Base-by-base conservation (phyloP, 92 coral and sea anemone genomes). In the Anthopleura xanthogrammica region DNA sequence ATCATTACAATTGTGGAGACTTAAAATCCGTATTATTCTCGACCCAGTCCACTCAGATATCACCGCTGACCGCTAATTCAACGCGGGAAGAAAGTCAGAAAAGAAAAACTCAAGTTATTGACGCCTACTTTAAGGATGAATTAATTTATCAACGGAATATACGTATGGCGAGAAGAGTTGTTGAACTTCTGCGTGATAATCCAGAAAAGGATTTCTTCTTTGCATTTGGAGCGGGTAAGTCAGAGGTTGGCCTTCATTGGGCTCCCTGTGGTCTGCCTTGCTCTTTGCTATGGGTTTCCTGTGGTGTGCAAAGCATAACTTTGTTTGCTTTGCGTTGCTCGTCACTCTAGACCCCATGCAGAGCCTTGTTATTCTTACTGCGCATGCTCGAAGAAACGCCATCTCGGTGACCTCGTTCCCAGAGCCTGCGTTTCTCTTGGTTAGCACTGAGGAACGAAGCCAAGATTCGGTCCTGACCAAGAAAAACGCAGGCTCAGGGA, bases 141-240 rank as follows among this genome's bases (percentile, higher is more conserved):
- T 80, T 95, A 66, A 94, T 95, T 54, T 92, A 88, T 83, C 91
- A 95, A 72, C 84, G 98, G 56, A 95, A 95, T 79, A 83, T 86
- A 54, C 90, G 93, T 40, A 95, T 95, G 98, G 92, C 98, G 43
- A 86, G 90, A 54, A 91, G 98, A 58, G 96, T 95, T 24, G 89
- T 88, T 52, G 91, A 92, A 75, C 94, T 94, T 19, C 83, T 95
- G 60, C 22, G 84, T 8, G 84, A 89, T 20, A 68, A 92, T 42
- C 98, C 94, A 14, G 92, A 89, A 73, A 90, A 93, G 60, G 86
- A 90, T 71, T 95, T 94, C 90, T 95, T 95, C 88, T 95, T 95
- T 80, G 98, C 98, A 3, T 95, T 95, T 79, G 98, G 98, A 41
- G 98, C 98, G 76, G 98, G 98, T 95, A 86, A 78, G 95, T 46